Conservation (phyloP, 2,797 vertebrate species). For the Catharus ustulatus region DNA sequence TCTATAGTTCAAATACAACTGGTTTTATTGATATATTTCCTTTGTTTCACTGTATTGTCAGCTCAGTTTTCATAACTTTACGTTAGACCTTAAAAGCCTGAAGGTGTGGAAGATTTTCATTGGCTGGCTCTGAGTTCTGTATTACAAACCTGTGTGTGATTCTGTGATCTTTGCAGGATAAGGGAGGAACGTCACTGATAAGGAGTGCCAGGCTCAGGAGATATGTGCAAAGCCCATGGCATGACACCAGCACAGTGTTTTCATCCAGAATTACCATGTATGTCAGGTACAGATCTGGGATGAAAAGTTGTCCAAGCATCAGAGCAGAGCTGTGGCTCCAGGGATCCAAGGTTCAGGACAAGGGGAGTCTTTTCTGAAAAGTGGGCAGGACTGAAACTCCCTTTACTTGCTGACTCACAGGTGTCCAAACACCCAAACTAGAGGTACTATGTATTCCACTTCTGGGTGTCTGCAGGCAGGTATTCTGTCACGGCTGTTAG, state of each 20-base stretch:
- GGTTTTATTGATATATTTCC: not conserved
- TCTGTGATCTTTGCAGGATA: not conserved
- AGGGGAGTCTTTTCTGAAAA: not conserved
- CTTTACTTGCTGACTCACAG: fast-evolving
- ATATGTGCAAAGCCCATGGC: fast-evolving
- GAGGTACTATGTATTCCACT: not conserved
- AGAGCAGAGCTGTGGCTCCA: not conserved
- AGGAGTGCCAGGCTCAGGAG: not conserved
- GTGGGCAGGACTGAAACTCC: not conserved
- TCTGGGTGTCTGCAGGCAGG: not conserved
- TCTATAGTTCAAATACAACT: not conserved
- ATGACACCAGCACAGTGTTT: not conserved
- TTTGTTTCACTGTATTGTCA: not conserved
- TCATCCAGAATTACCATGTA: not conserved
- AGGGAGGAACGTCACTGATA: not conserved
- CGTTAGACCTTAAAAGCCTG: not conserved
- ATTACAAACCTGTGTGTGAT: not conserved
- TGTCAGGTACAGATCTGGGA: not conserved
- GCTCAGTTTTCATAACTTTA: not conserved
- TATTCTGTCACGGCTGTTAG: not conserved
- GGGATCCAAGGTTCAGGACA: not conserved
- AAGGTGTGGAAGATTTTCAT: not conserved
- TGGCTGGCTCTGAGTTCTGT: not conserved
- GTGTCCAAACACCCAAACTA: not conserved
- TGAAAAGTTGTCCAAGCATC: not conserved